A percentile compares a stretch with the other conserved stretches of the same genome.
Evolutionary conservation across 2,797 vertebrate species (phyloP).

Genomic region (Hippopotamyrus pictus): DNA sequence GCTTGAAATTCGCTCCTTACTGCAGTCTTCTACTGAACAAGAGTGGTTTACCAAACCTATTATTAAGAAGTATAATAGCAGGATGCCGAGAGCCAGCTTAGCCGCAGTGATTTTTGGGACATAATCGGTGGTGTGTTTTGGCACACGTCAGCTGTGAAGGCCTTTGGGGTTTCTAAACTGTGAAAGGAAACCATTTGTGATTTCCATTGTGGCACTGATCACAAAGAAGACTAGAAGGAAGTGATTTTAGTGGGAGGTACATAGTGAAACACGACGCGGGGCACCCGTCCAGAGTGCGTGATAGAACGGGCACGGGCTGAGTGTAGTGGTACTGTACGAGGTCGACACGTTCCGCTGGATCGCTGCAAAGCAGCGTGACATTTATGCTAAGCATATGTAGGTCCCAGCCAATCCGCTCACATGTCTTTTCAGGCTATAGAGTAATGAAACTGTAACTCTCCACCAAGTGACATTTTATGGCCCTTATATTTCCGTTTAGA

Average conservation of each 20-base stretch:
- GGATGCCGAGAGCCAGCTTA: neutral
- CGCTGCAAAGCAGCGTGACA: neutral
- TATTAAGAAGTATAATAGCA: conserved; percentile 1
- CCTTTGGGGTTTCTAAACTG: neutral
- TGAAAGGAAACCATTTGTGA: neutral
- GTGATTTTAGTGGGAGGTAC: neutral
- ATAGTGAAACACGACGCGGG: neutral
- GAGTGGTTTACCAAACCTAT: neutral
- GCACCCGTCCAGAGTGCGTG: neutral
- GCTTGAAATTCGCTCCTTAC: neutral
- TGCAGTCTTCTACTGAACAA: neutral
- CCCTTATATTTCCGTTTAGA: neutral
- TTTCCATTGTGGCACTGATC: too few relatives aligned
- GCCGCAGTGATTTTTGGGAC: conserved; percentile 7
- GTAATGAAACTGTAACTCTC: neutral
- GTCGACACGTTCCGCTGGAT: neutral
- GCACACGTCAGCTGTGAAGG: neutral
- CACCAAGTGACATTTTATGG: neutral
- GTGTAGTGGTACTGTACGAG: neutral
- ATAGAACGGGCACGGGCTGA: neutral
- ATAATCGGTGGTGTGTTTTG: conserved; percentile 7
- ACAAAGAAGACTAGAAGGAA: neutral
- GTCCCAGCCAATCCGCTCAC: neutral
- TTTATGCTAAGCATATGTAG: neutral
- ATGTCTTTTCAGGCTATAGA: neutral